Evolutionary conservation across 2,797 vertebrate genomes (phyloP), one percentile per base, ranked within the genome.

Genomic region (Crenuchus spilurus): DNA sequence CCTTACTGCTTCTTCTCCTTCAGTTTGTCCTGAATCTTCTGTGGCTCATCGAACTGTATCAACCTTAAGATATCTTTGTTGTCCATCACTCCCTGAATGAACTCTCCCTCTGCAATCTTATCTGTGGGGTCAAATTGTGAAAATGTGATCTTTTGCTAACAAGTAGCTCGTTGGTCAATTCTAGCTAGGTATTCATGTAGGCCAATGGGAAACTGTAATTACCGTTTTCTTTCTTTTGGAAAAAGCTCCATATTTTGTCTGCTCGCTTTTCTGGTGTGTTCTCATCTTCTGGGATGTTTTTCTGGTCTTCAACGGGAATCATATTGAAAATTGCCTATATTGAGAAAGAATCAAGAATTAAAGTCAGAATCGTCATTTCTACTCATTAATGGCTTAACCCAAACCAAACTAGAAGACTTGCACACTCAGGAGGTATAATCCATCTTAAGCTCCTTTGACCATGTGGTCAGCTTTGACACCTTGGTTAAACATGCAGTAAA

Each of bases 261-360:
- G 95, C 86, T 76, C 96, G 90, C 76, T 97, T 98, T 79, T 97
- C 94, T 0, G 96, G 96, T 0, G 94, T 94, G 86, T 96, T 91
- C 76, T 98, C 96, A 11, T 96, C 96, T 0, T 95, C 93, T 0
- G 95, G 89, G 39, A 98, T 94, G 37, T 74, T 82, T 70, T 92
- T 91, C 85, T 93, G 88, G 62, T 96, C 94, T 0, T 95, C 92
- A 0, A 35, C 74, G 4, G 89, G 93, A 80, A 96, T 96, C 96
- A 98, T 97, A 88, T 95, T 96, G 90, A 98, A 98, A 86, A 98
- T 97, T 0, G 96, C 94, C 96, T 97, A 84, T 20, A 67, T 78
- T 54, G n/a, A 72, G 39, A 11, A 9, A 72, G 18, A 66, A 68
- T 57, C 8, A 51, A 69, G 39, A 66, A 54, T 68, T n/a, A 61